Percentiles rank a stretch among this genome's conserved stretches.
These are phyloP conservation scores for Oreocharis arfaki DNA, from an alignment of 2,113 vertebrate genomes.

Conservation along the genomic window DNA sequence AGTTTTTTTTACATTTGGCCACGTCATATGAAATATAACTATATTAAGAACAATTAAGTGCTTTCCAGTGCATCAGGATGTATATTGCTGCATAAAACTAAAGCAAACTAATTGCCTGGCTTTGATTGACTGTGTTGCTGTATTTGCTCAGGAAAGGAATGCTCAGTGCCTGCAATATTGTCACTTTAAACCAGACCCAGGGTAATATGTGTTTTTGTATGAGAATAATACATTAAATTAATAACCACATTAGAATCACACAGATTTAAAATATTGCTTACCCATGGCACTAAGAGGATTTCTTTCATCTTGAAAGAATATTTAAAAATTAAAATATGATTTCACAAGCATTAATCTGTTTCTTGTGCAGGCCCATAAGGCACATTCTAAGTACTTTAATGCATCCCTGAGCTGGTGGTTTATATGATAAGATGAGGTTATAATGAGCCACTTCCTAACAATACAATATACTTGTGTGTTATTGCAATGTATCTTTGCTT, in stretches of 20 bases:
- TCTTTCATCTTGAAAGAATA: constrained; percentile 46
- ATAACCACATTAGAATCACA: constrained; percentile 59
- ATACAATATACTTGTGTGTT: constrained; percentile 26
- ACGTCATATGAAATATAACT: background rate
- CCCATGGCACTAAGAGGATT: constrained; percentile 2
- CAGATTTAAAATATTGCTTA: constrained; percentile 57
- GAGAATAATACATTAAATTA: constrained; percentile 67
- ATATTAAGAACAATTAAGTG: background rate
- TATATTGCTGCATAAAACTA: background rate
- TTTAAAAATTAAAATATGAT: constrained; percentile 67
- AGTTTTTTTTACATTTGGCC: background rate
- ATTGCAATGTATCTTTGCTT: constrained; percentile 45
- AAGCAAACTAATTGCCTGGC: background rate
- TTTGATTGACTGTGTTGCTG: background rate
- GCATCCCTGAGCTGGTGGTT: constrained; percentile 32
- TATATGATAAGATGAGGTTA: constrained; percentile 39
- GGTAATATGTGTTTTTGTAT: constrained; percentile 34
- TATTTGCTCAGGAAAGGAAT: background rate
- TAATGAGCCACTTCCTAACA: constrained; percentile 53
- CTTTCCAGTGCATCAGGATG: background rate
- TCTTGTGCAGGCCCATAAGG: constrained; percentile 20
- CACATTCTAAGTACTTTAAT: constrained; percentile 40
- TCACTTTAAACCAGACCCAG: constrained; percentile 26
- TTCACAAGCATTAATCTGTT: constrained; percentile 56
- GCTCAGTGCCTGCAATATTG: background rate